A percentile compares a stretch with the other conserved stretches of the same genome.
These are phyloP conservation scores for Varecia variegata DNA, from an alignment of 2,797 vertebrate genomes.

Conservation along the genomic window DNA sequence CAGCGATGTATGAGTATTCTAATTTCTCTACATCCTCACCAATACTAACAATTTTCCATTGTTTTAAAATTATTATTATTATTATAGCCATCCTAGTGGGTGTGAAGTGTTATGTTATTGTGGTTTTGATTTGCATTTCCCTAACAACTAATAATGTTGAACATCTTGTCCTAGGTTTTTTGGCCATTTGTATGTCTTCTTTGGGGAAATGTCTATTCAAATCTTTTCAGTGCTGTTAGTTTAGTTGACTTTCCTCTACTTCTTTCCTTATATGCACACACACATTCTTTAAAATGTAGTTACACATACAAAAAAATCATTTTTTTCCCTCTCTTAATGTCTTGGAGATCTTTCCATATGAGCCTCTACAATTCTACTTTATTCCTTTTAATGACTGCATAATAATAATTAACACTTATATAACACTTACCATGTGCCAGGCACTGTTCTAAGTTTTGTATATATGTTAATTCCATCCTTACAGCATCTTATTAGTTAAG, in stretches of 20 bases:
- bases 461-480: slow-evolving; percentile 1
- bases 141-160: background rate
- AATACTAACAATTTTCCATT: background rate
- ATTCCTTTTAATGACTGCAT: background rate
- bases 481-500: background rate
- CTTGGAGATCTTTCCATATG: background rate
- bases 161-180: background rate
- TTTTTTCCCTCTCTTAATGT: background rate
- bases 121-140: background rate
- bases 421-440: background rate
- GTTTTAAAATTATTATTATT: background rate
- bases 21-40: background rate
- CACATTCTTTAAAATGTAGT: background rate
- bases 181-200: background rate
- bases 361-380: background rate
- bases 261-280: background rate
- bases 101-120: background rate
- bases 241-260: background rate
- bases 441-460: background rate
- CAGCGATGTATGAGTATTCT: background rate
- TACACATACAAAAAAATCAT: background rate
- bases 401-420: background rate
- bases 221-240: background rate
- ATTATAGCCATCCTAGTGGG: background rate
- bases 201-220: background rate